Evolutionary conservation across 2,888 invertebrate species (phyloP).

Genomic region (Mesoligia furuncula): DNA sequence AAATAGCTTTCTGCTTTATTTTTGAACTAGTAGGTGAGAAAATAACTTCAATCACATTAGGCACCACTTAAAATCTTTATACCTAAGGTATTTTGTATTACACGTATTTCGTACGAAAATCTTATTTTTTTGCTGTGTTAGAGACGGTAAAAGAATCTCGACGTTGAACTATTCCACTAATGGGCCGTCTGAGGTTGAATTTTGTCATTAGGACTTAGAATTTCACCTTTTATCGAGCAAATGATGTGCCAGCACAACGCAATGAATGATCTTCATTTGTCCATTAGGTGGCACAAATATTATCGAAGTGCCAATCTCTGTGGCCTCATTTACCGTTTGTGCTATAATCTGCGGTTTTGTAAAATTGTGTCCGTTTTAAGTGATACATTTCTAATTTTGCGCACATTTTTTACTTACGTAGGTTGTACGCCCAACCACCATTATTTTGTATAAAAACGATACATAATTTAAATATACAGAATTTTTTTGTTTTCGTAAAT

Average conservation of each 20-base stretch:
- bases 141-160: conserved; percentile 74
- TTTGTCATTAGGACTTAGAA: conserved; percentile 75
- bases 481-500: background rate
- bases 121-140: conserved; percentile 59
- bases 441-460: background rate
- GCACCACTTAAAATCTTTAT: conserved; percentile 37
- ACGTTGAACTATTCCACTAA: conserved; percentile 74
- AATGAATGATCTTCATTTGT: conserved; percentile 61
- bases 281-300: conserved; percentile 36
- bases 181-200: conserved; percentile 74
- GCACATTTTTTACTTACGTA: background rate
- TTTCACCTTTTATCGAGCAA: conserved; percentile 73
- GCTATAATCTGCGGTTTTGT: conserved; percentile 1
- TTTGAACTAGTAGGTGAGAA: conserved; percentile 21
- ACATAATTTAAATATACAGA: too few species aligned
- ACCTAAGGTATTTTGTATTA: conserved; percentile 28
- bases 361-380: background rate
- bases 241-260: conserved; percentile 45
- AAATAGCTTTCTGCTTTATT: conserved; percentile 44
- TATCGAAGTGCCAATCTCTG: conserved; percentile 20
- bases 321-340: conserved; percentile 17
- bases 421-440: background rate
- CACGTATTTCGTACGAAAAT: conserved; percentile 13
- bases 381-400: background rate
- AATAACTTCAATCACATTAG: conserved; percentile 36